These are phyloP conservation scores for Aphis craccivora DNA, from an alignment of 1,140 invertebrate species.

Conservation along the genomic window DNA sequence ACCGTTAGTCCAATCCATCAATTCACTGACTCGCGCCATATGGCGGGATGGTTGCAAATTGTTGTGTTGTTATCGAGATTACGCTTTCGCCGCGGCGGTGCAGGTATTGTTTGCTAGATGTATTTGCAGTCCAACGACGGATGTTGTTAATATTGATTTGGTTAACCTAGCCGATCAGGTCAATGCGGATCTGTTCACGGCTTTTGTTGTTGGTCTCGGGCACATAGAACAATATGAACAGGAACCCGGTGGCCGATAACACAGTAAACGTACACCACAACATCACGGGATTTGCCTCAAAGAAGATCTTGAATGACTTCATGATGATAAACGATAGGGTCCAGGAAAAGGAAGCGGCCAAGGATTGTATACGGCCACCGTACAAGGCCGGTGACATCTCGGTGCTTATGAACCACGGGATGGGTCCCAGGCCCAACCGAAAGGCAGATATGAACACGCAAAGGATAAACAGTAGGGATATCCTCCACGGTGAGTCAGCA, in stretches of 20 bases:
- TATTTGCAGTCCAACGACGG: background rate
- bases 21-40: no score
- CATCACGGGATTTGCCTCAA: slow-evolving; percentile 64
- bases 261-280: slow-evolving; percentile 84
- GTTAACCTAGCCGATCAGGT: slow-evolving; percentile 64
- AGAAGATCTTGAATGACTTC: slow-evolving; percentile 62
- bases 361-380: slow-evolving; percentile 68
- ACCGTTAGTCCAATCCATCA: no score
- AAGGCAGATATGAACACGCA: slow-evolving; percentile 68
- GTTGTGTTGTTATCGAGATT: background rate
- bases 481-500: background rate
- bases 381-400: slow-evolving; percentile 73
- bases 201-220: slow-evolving; percentile 92
- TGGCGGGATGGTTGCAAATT: background rate
- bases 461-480: background rate
- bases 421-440: slow-evolving; percentile 73
- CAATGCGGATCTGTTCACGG: slow-evolving; percentile 79
- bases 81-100: no score
- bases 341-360: slow-evolving; percentile 67
- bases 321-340: slow-evolving; percentile 68
- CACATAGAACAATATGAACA: slow-evolving; percentile 79
- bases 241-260: slow-evolving; percentile 76
- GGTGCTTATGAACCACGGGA: slow-evolving; percentile 76
- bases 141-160: background rate
- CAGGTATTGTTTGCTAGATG: background rate